Base-by-base conservation (phyloP, 2,888 invertebrate species). In the Sinopyrophorus schimmeli region DNA sequence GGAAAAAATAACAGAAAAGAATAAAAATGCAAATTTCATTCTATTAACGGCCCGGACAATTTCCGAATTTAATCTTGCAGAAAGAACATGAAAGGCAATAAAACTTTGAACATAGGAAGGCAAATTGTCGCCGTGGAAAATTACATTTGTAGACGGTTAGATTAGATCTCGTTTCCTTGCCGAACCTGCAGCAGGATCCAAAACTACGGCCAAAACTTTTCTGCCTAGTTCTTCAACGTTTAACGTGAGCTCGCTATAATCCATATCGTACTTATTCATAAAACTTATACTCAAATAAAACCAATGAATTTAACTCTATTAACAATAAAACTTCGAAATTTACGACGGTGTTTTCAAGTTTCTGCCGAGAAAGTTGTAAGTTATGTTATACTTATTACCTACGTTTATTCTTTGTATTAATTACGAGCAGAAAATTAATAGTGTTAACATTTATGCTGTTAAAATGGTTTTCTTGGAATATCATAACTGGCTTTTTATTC, bases 61-160 rank as follows among this genome's bases (percentile, higher is more conserved):
- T 32, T 32, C 32, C 39, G 24, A 43, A 43, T 27, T 43, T 43
- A 43, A 43, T 43, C 43, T 34, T 27, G 26, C 18, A 34, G 31
- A 34, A 35, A 26, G 32, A 26, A 30, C 20, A 30, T 31, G 38
- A 38, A 24, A 46, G 38, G 34, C 23, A 34, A 34, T 43, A 43
- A 43, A 43, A 43, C 34, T 43, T 37, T 26, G 24, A 10, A 34
- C 43, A 27, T n/a, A n/a, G n/a, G n/a, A 26, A 43, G 30, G 38
- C 16, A 38, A 46, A 46, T 46, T 38, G 46, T 30, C 21, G 17
- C 17, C 14, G 30, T 24, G 28, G 47, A 30, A 47, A 47, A 47
- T 39, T 47, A 32, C 34, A 47, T 39, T 39, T 39, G 26, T 9
- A 35, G 26, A n/a, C 10, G 17, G 17, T 12, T 43, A 32, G 43